These are phyloP conservation scores for Cynodonichthys magdalenae DNA, from an alignment of 2,797 vertebrate species.

Conservation along the genomic window DNA sequence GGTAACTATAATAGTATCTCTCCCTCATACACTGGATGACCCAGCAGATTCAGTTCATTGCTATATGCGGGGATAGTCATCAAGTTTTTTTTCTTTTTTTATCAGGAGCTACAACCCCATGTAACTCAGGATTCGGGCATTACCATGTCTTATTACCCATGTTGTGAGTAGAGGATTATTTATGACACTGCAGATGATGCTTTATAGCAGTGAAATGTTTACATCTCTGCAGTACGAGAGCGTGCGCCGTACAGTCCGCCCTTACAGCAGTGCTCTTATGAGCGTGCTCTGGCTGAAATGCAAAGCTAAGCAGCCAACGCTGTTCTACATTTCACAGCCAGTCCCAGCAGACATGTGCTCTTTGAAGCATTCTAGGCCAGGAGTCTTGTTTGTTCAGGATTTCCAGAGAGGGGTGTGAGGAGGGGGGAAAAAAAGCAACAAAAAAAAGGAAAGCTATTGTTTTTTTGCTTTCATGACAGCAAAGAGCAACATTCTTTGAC, in stretches of 20 bases:
- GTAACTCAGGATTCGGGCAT: slow-evolving; percentile 40
- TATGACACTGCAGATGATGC: slow-evolving; percentile 40
- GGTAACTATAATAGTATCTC: slow-evolving; percentile 67
- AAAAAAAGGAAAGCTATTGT: slow-evolving; percentile 71
- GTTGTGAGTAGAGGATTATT: slow-evolving; percentile 27
- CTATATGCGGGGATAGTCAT: slow-evolving; percentile 52
- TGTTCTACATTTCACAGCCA: slow-evolving; percentile 83
- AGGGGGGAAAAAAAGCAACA: neutral
- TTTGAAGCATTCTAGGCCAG: slow-evolving; percentile 86
- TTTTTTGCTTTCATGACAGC: slow-evolving; percentile 71
- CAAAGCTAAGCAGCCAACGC: slow-evolving; percentile 83
- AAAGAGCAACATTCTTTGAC: slow-evolving; percentile 82
- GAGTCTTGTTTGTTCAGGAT: slow-evolving; percentile 84
- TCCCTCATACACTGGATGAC: slow-evolving; percentile 53
- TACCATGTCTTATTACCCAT: slow-evolving; percentile 46
- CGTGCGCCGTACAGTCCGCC: slow-evolving; percentile 18
- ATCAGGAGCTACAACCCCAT: slow-evolving; percentile 36
- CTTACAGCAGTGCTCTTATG: slow-evolving; percentile 66
- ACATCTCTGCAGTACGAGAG: slow-evolving; percentile 40
- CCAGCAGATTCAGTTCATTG: slow-evolving; percentile 49
- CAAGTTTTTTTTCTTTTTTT: slow-evolving; percentile 27
- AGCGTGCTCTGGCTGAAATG: slow-evolving; percentile 80
- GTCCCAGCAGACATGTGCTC: slow-evolving; percentile 84
- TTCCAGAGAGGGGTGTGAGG: slow-evolving; percentile 53
- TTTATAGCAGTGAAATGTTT: slow-evolving; percentile 36